Evolutionary conservation across 2,797 vertebrate species (phyloP), one percentile per base, ranked within the genome.

Genomic region (Sebastes hopkinsi): DNA sequence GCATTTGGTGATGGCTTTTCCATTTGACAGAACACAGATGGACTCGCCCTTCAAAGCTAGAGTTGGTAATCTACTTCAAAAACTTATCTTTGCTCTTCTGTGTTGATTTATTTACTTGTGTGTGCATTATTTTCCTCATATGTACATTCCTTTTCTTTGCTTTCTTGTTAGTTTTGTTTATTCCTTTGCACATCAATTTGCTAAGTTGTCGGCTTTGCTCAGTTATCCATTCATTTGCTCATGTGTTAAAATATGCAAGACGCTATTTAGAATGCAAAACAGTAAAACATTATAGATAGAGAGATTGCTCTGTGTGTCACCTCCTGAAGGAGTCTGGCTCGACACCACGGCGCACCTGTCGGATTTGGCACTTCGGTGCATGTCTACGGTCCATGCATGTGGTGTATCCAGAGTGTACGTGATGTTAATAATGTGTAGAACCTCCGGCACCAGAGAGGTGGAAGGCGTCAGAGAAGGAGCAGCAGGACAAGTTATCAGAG

Each of bases 281-380:
- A 12, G 9, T 32, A 61, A 56, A 55, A 23, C 25, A 25, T 58
- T 34, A 9, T n/a, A 55, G 27, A 18, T 4, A 4, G 18, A 72
- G 58, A 11, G 30, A 23, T 12, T 2, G 34, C 27, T 34, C 11
- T 22, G 27, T 16, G 55, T 27, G 27, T 65, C 62, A 23, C 52
- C 36, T 36, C 70, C 7, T 65, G n/a, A 67, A 67, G 46, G n/a
- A 22, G 1, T 50, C 38, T 36, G 67, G 54, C 55, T 8, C 1
- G 6, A 52, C 55, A 16, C 75, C 25, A 59, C 50, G 0, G 10
- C 4, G 29, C 82, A 87, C 69, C 90, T 88, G 90, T 90, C 70
- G 76, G 30, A 70, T 3, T 2, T 56, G 54, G 14, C 78, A 61
- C 76, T 32, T 73, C 67, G 4, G n/a, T 32, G 10, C 73, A 71